phyloP scores from a whole-genome alignment of 2,888 invertebrate genomes.

The Lissocephala sabroskyi region DNA sequence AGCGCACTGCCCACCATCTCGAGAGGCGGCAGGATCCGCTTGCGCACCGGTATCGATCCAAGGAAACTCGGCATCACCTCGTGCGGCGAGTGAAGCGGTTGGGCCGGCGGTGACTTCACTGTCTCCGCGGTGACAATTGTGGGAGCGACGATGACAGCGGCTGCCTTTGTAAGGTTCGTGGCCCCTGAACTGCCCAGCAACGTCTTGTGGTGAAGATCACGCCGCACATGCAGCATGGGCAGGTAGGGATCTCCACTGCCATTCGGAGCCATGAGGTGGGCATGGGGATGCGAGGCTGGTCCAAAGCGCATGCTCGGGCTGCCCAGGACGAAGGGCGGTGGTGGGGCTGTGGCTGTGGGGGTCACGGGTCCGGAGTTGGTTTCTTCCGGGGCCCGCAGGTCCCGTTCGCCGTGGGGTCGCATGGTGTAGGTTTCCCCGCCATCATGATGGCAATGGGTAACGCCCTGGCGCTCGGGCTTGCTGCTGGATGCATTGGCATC shows the following conservation, averaged over 20 bases:
- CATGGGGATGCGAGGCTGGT: slow-evolving; percentile 32
- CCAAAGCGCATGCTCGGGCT: slow-evolving; percentile 24
- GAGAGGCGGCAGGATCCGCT: slow-evolving; percentile 56
- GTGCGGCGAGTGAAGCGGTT: slow-evolving; percentile 69
- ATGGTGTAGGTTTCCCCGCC: slow-evolving; percentile 81
- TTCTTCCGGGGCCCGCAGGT: slow-evolving; percentile 45
- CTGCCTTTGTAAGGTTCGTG: slow-evolving; percentile 28
- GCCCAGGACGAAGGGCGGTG: slow-evolving; percentile 7
- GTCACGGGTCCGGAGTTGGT: not conserved
- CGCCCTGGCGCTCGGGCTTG: slow-evolving; percentile 71
- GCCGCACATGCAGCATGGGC: slow-evolving; percentile 82
- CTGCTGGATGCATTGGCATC: not conserved
- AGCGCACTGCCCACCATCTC: slow-evolving; percentile 38
- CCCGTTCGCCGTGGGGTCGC: slow-evolving; percentile 78
- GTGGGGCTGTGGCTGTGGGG: slow-evolving; percentile 3
- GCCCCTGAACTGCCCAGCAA: slow-evolving; percentile 39
- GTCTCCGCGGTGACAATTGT: slow-evolving; percentile 69
- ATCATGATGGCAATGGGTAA: slow-evolving; percentile 81
- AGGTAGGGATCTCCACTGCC: slow-evolving; percentile 68
- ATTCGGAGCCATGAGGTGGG: slow-evolving; percentile 38
- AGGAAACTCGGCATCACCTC: slow-evolving; percentile 71
- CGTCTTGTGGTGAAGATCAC: slow-evolving; percentile 79
- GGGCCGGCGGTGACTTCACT: slow-evolving; percentile 60
- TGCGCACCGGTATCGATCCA: slow-evolving; percentile 71
- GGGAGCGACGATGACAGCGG: not conserved